Conservation (phyloP, 1,140 invertebrate species). For the Drosophila busckii region DNA sequence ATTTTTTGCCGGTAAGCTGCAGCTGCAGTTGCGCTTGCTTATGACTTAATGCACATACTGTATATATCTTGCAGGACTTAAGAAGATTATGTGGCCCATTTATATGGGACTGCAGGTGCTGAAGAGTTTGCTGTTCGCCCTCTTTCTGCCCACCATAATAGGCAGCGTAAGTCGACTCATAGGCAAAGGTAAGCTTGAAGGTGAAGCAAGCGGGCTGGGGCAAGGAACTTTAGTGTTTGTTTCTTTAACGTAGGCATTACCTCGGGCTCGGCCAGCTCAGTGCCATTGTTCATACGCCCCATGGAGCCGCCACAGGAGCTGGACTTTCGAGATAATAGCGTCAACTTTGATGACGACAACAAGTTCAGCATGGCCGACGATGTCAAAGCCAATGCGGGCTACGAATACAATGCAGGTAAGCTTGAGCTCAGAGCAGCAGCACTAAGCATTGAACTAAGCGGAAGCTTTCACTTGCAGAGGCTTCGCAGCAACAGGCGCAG, state of each 20-base stretch:
- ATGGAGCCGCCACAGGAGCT: slow-evolving; percentile 81
- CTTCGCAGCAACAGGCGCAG: slow-evolving; percentile 64
- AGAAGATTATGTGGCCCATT: slow-evolving; percentile 88
- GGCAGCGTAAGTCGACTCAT: slow-evolving; percentile 89
- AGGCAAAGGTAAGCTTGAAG: slow-evolving; percentile 84
- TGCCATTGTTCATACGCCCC: slow-evolving; percentile 66
- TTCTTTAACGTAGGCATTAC: slow-evolving; percentile 45
- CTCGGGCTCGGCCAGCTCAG: slow-evolving; percentile 56
- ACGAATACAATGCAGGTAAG: slow-evolving; percentile 78
- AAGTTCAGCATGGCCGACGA: slow-evolving; percentile 79
- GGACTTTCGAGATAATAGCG: slow-evolving; percentile 81
- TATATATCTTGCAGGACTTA: slow-evolving; percentile 81
- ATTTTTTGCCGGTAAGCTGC: slow-evolving; percentile 80
- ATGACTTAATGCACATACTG: not conserved
- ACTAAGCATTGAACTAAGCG: no score
- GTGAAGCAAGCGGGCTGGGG: no score
- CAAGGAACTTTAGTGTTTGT: not conserved
- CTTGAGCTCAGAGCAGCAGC: no score
- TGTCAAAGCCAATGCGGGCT: slow-evolving; percentile 73
- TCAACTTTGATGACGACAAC: slow-evolving; percentile 79
- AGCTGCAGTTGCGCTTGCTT: not conserved
- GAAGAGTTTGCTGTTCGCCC: slow-evolving; percentile 88
- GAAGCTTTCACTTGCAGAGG: slow-evolving; percentile 37
- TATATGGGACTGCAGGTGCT: slow-evolving; percentile 88
- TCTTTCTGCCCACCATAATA: slow-evolving; percentile 89